phyloP scores from a whole-genome alignment of 2,113 vertebrate genomes.

The Regulus satrapa region DNA sequence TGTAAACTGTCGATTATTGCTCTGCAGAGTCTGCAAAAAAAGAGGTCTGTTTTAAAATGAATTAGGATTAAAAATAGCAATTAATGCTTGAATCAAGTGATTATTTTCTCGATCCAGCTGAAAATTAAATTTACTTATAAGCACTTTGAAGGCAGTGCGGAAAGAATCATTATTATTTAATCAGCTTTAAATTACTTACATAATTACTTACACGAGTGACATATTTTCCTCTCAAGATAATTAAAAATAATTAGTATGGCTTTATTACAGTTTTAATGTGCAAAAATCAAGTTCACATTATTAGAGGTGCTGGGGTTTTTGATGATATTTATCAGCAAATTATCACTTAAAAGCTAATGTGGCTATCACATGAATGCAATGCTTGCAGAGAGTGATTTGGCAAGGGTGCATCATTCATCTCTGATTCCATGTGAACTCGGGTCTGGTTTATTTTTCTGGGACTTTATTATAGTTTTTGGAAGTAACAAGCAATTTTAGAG shows the following conservation, averaged over 20 bases:
- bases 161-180: constrained; percentile 54
- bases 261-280: constrained; percentile 26
- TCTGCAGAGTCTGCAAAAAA: constrained; percentile 6
- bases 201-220: constrained; percentile 11
- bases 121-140: constrained; percentile 51
- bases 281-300: constrained; percentile 19
- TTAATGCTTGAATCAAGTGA: constrained; percentile 38
- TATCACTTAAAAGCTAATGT: not conserved
- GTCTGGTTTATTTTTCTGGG: not conserved
- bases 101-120: constrained; percentile 51
- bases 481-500: not conserved
- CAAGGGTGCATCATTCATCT: not conserved
- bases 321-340: not conserved
- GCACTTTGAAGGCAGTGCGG: constrained; percentile 2
- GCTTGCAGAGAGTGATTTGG: not conserved
- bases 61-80: constrained; percentile 32
- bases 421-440: not conserved
- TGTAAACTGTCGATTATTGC: constrained; percentile 23
- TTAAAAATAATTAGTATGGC: constrained; percentile 47
- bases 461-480: not conserved
- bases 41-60: not conserved
- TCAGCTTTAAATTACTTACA: constrained; percentile 53
- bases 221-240: constrained; percentile 31
- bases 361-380: not conserved
- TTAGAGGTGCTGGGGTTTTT: not conserved